phyloP scores from a whole-genome alignment of 1,140 invertebrate genomes.

The Luehdorfia chinensis region DNA sequence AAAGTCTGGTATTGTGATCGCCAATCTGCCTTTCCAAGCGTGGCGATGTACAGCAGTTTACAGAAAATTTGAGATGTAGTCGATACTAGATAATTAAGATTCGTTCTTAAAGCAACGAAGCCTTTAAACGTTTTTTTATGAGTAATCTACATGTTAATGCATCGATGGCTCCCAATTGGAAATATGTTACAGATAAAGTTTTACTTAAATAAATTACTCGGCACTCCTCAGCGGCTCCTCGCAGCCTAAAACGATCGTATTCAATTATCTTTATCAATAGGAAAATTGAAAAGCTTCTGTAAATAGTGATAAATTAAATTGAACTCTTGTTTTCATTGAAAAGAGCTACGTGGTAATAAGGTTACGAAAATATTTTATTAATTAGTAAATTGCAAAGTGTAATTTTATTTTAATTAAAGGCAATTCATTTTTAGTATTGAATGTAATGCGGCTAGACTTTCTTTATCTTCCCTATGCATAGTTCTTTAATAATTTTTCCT shows the following conservation, averaged over 20 bases:
- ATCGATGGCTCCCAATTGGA: neutral
- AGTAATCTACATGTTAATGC: neutral
- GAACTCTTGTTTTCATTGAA: neutral
- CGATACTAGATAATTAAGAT: no score
- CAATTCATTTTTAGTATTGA: no score
- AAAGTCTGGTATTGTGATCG: no score
- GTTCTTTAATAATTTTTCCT: no score
- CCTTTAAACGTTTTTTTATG: no score
- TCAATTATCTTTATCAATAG: constrained; percentile 15
- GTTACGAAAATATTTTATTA: neutral
- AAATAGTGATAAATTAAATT: neutral
- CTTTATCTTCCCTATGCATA: no score
- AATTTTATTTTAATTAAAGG: neutral
- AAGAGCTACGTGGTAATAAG: neutral
- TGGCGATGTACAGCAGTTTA: no score
- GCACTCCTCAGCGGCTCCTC: constrained; percentile 3
- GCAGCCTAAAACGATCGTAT: constrained; percentile 7
- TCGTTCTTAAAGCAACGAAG: no score
- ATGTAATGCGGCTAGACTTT: no score
- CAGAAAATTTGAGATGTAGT: no score
- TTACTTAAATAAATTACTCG: constrained; percentile 13
- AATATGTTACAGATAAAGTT: constrained; percentile 6
- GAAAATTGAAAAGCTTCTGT: constrained; percentile 2
- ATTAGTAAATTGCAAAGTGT: neutral
- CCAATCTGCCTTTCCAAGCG: no score